Evolutionary conservation across 2,113 vertebrate species (phyloP), one percentile per base, ranked within the genome.

Genomic region (Vireo altiloquus): DNA sequence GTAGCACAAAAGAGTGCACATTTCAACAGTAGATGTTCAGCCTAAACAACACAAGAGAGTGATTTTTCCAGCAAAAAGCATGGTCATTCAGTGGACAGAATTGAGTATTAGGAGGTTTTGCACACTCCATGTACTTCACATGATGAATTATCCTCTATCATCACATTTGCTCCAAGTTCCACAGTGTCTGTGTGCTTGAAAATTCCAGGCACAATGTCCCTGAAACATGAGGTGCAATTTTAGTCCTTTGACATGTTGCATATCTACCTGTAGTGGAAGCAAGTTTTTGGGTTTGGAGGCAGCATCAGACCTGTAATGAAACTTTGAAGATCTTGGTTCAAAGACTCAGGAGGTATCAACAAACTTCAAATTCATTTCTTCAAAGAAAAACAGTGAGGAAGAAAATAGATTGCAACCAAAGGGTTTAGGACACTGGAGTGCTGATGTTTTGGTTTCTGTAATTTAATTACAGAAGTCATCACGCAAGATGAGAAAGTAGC

Each of bases 291-390:
- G 19, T 15, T 85, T 57, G 33, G 16, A 31, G 46, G 14, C 4
- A 0, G 1, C 49, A 31, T 37, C 50, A 59, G 59, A 10, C 4
- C 16, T 57, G 13, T 2, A 70, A 52, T 0, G 3, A 54, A 75
- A 27, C 18, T 82, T 59, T 35, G 14, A 18, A 66, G 20, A 78
- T 27, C 12, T 46, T 46, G 27, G 22, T 10, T 83, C 6, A 5
- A 81, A 92, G 42, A 61, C 24, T 31, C 8, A 8, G 35, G n/a
- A 61, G 37, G 8, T 33, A 72, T 11, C 22, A 71, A 61, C 7
- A 46, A 35, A 74, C 23, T 57, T 37, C 7, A 37, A 31, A 60
- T 56, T n/a, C 33, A 57, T 15, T 60, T 86, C 40, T 65, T 35
- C 28, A 61, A 72, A 69, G 7, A 9, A 60, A 87, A 90, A 69